Evolutionary conservation across 2,888 invertebrate species (phyloP).

Genomic region (Endotricha flammealis): DNA sequence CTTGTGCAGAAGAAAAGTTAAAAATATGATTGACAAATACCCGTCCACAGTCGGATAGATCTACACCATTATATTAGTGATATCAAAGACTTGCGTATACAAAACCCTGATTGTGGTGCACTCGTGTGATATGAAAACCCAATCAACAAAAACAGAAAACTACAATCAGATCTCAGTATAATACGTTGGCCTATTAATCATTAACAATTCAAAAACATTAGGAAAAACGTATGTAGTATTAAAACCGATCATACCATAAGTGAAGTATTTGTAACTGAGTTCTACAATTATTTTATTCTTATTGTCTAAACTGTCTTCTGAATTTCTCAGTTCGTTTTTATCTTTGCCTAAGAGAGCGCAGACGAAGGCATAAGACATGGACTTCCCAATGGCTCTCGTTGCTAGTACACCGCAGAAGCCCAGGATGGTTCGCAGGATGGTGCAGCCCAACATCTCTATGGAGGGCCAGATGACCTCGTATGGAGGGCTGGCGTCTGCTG

Average conservation of each 20-base stretch:
- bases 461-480: conserved; percentile 90
- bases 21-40: too few relatives aligned
- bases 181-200: conserved; percentile 89
- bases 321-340: conserved; percentile 80
- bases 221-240: conserved; percentile 88
- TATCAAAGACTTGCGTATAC: too few relatives aligned
- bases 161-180: conserved; percentile 87
- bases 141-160: too few relatives aligned
- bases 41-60: too few relatives aligned
- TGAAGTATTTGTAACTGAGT: conserved; percentile 89
- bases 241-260: conserved; percentile 88
- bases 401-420: conserved; percentile 87
- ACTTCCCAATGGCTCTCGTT: conserved; percentile 83
- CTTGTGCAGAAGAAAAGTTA: too few relatives aligned
- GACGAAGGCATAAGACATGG: conserved; percentile 81
- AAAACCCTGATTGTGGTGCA: too few relatives aligned
- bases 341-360: conserved; percentile 84
- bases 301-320: conserved; percentile 81
- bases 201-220: conserved; percentile 84
- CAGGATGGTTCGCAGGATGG: conserved; percentile 83
- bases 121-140: not conserved
- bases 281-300: conserved; percentile 87
- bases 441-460: conserved; percentile 82
- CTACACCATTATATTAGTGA: too few relatives aligned
- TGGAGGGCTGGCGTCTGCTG: conserved; percentile 81